Base-by-base conservation (phyloP, 2,888 invertebrate genomes). In the Elaeidobius kamerunicus region DNA sequence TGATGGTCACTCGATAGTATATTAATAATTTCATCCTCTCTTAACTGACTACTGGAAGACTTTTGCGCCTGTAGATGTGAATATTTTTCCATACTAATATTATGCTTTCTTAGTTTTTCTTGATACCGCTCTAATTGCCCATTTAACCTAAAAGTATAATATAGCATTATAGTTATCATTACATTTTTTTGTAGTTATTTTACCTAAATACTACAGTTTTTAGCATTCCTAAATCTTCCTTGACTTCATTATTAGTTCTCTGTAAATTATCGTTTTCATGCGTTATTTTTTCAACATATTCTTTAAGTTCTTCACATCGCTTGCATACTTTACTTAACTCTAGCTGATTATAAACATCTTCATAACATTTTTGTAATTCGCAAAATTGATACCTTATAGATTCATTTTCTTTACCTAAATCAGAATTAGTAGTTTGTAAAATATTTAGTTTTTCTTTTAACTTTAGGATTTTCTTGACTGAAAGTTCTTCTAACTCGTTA, bases 101-200 rank as follows among this genome's bases (percentile, higher is more conserved):
- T 63, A 47, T 61, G 52, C 43, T 66, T 70, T n/a, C 82, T 75
- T 0, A 85, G 57, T 60, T 81, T 84, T 62, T 88, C 85, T 71
- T 90, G 90, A 66, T 88, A 88, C 1, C 82, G 75, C 55, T 88
- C 87, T 17, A 91, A 73, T 63, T 90, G 88, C 1, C 85, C 81
- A 67, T 90, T 90, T 17, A 90, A 68, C 45, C 86, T 84, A 67
- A 5, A 72, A 73, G 27, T n/a, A n/a, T n/a, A n/a, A n/a, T n/a
- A n/a, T n/a, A n/a, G n/a, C n/a, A n/a, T n/a, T n/a, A n/a, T n/a
- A n/a, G n/a, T n/a, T 23, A 23, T 23, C 30, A n/a, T 30, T 30
- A 30, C 11, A 7, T 30, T 30, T 30, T 30, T 6, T 7, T 30
- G 12, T 47, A 16, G 39, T 27, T 41, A 41, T 27, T 39, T 42